phyloP scores from a whole-genome alignment of 1,140 invertebrate genomes.

The Lamellibrachia luymesi region DNA sequence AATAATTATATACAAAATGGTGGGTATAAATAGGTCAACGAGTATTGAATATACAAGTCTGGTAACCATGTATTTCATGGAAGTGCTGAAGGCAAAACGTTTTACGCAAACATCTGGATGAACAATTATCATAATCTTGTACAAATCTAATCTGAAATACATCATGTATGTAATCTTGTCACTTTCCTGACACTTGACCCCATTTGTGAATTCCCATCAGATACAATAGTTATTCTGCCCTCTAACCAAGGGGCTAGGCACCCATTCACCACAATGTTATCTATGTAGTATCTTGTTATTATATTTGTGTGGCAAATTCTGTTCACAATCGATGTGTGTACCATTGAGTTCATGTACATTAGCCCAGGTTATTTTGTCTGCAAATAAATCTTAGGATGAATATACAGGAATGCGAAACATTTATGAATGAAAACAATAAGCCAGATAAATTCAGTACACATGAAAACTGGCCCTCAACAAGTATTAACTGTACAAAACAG shows the following conservation, averaged over 20 bases:
- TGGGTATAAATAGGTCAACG: too few relatives aligned
- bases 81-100: background rate
- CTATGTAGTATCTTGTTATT: background rate
- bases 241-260: background rate
- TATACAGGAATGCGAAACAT: background rate
- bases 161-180: background rate
- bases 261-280: background rate
- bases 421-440: background rate
- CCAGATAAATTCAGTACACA: too few relatives aligned
- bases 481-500: background rate
- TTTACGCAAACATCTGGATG: background rate
- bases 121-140: background rate
- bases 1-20: too few relatives aligned
- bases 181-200: background rate
- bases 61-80: background rate
- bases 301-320: background rate
- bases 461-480: background rate
- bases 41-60: background rate
- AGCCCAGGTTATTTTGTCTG: background rate
- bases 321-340: background rate
- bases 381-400: background rate
- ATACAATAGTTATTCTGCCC: background rate
- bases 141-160: background rate
- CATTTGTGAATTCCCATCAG: background rate
- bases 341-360: background rate